phyloP scores from a whole-genome alignment of 2,113 vertebrate genomes.

The Fregetta grallaria region DNA sequence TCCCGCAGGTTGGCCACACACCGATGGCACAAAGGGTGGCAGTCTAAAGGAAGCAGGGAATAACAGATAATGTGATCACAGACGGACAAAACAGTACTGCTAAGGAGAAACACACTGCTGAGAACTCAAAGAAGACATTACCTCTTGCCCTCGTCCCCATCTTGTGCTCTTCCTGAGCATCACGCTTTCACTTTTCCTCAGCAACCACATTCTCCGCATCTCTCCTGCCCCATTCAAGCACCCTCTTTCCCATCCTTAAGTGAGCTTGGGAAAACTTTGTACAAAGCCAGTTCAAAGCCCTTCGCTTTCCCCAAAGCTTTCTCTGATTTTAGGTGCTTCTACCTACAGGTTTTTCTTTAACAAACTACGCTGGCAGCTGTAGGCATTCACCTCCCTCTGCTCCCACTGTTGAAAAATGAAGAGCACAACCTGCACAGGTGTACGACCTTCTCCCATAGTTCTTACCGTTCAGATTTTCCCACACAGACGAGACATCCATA shows the following conservation, averaged over 20 bases:
- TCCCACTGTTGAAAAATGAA: background rate
- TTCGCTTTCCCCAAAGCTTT: background rate
- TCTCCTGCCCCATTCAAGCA: background rate
- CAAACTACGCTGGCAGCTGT: background rate
- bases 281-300: background rate
- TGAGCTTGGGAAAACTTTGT: background rate
- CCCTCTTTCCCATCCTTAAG: background rate
- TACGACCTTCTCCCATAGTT: background rate
- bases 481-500: background rate
- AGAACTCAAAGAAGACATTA: background rate
- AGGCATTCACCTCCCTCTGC: background rate
- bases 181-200: background rate
- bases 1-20: constrained; percentile 81
- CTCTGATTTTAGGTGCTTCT: background rate
- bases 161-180: background rate
- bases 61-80: background rate
- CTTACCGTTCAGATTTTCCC: background rate
- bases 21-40: constrained; percentile 82
- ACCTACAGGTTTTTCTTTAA: background rate
- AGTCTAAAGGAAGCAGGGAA: constrained; percentile 71
- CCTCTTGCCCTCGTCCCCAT: background rate
- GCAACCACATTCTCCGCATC: background rate
- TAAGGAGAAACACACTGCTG: background rate
- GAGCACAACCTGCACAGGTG: background rate
- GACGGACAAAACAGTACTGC: background rate